Evolutionary conservation across 2,113 vertebrate genomes (phyloP).

Genomic region (Galbula dea): DNA sequence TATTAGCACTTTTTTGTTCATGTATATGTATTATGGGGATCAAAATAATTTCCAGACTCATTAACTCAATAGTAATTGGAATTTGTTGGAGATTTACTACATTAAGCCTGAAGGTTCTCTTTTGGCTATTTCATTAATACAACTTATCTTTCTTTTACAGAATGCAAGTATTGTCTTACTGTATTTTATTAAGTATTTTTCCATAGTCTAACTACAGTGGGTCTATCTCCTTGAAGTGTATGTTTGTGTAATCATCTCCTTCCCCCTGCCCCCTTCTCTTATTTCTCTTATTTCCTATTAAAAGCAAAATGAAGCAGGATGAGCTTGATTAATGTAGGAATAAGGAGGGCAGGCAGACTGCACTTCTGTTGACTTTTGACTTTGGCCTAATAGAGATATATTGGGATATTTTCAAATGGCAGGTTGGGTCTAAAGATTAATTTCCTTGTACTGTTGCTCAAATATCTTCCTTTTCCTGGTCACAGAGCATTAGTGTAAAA

Average conservation of each 20-base stretch:
- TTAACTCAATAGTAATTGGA: constrained; percentile 21
- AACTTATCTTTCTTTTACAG: constrained; percentile 3
- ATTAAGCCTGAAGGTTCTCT: constrained; percentile 18
- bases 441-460: constrained; percentile 17
- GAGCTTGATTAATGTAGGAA: constrained; percentile 48
- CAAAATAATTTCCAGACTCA: background rate
- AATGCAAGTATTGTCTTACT: constrained; percentile 24
- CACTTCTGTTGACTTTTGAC: constrained; percentile 60
- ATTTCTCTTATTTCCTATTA: constrained; percentile 25
- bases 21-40: background rate
- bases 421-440: constrained; percentile 28
- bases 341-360: constrained; percentile 40
- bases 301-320: constrained; percentile 3
- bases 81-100: constrained; percentile 38
- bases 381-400: constrained; percentile 55
- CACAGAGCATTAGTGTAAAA: background rate
- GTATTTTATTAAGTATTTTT: constrained; percentile 15
- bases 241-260: constrained; percentile 43
- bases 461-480: background rate
- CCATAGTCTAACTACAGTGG: background rate
- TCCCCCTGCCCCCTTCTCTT: fast-evolving
- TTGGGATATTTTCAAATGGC: constrained; percentile 20
- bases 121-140: constrained; percentile 47
- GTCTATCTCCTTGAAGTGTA: background rate
- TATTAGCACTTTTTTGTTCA: background rate